phyloP scores from a whole-genome alignment of 2,113 vertebrate species.

The Plecturocebus donacophilus region DNA sequence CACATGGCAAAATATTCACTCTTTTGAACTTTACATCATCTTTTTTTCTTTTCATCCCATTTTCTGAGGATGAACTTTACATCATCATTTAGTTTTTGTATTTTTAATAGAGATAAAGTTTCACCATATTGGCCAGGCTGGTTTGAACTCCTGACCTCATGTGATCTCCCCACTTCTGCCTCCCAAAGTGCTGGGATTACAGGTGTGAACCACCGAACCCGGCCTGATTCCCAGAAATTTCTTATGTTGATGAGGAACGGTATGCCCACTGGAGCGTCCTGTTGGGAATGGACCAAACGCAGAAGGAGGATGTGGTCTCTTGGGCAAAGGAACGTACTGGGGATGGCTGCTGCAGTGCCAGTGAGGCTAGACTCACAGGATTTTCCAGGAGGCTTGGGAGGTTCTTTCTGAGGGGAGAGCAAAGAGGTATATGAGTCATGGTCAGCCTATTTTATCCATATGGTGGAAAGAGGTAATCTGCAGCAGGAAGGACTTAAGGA shows the following conservation, averaged over 20 bases:
- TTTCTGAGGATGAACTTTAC: too few species aligned
- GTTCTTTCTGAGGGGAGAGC: not conserved
- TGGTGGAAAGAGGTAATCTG: not conserved
- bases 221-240: not conserved
- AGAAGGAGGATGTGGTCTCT: not conserved
- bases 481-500: not conserved
- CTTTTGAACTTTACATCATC: constrained; percentile 88
- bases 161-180: too few species aligned
- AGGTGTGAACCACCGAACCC: too few species aligned
- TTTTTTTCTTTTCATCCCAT: constrained; percentile 61
- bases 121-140: too few species aligned
- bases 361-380: not conserved
- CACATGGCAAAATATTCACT: constrained; percentile 86
- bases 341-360: not conserved
- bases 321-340: not conserved
- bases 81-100: too few species aligned
- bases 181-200: too few species aligned
- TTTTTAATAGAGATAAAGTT: too few species aligned
- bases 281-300: not conserved
- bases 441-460: not conserved
- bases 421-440: not conserved
- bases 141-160: too few species aligned
- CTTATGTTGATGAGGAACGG: not conserved
- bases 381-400: not conserved
- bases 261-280: not conserved